Conservation (phyloP, 2,888 invertebrate species). For the Catocala sponsa region DNA sequence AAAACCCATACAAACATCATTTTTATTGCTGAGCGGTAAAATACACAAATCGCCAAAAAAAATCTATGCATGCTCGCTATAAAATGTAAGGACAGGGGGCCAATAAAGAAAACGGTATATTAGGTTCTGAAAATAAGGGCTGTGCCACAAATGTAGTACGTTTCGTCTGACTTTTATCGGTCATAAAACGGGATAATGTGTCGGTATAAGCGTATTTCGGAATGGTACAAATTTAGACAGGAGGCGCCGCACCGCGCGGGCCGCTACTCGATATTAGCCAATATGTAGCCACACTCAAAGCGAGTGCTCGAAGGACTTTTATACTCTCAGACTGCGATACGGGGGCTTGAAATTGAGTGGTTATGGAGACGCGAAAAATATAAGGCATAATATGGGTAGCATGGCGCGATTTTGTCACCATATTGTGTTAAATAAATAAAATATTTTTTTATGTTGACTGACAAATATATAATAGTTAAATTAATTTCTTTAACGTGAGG, state of each 20-base stretch:
- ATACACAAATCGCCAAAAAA: constrained; percentile 79
- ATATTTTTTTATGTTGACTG: too few species aligned
- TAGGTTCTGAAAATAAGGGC: constrained; percentile 85
- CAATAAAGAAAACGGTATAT: constrained; percentile 82
- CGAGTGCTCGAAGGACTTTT: constrained; percentile 55
- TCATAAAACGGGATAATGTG: constrained; percentile 87
- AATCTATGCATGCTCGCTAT: constrained; percentile 80
- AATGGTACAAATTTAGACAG: constrained; percentile 85
- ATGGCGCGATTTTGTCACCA: background rate
- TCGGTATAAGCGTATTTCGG: constrained; percentile 84
- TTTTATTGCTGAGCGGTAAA: constrained; percentile 77
- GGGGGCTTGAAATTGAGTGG: background rate
- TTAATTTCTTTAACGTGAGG: too few species aligned
- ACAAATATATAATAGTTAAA: too few species aligned
- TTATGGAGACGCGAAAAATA: constrained; percentile 5
- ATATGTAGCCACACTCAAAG: constrained; percentile 69
- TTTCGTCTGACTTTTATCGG: constrained; percentile 85
- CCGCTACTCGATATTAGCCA: constrained; percentile 72
- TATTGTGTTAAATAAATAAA: background rate
- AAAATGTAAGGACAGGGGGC: constrained; percentile 77
- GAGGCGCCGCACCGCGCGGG: constrained; percentile 73
- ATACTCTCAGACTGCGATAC: constrained; percentile 45
- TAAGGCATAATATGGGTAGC: background rate
- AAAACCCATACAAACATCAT: constrained; percentile 77
- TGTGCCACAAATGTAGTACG: constrained; percentile 83